Base-by-base conservation (phyloP, 37 sponge, comb jelly and placozoan species). In the Bolinopsis microptera region DNA sequence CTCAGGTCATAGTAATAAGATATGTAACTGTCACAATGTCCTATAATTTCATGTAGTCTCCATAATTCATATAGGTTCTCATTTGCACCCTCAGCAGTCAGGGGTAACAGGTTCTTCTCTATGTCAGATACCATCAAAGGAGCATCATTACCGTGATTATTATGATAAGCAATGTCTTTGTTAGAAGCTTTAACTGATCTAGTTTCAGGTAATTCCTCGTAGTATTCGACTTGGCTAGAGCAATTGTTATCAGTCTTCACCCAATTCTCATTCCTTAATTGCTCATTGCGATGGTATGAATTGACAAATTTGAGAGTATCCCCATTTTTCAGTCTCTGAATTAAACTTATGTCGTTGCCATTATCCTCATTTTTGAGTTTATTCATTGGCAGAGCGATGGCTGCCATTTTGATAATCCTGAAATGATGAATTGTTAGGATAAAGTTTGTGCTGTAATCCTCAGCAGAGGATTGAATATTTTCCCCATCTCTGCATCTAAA, bases 291-390 rank as follows among this genome's bases (percentile, higher is more conserved):
- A 39, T 86, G 61, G 13, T 39, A 39, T 41, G 41, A 41, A 25
- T 86, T 86, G n/a, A 41, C 61, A 41, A 86, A 86, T 25, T 35
- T 86, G 34, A 86, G 23, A 2, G 90, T 86, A 36, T 86, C 90
- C 26, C 35, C 35, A 41, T 34, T 86, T 26, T 27, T 18, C 61
- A 86, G 39, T 26, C 90, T 8, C 61, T 86, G 61, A 13, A 48
- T 48, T 13, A 48, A 48, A 48, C 61, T 48, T 18, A 48, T 13
- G 9, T 48, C 61, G 13, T 48, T 48, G 13, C 13, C 13, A 13
- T 13, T 48, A 13, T 48, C 61, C 9, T 48, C 61, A 48, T 48
- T 48, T 13, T 48, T 13, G 5, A 48, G 61, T 18, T 48, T 48
- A 48, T 5, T 48, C 61, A 13, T 13, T 48, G 61, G 61, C n/a